Percentiles rank a stretch among this genome's conserved stretches.
These are phyloP conservation scores for Tamandua tetradactyla DNA, from an alignment of 2,797 vertebrate genomes.

Conservation along the genomic window DNA sequence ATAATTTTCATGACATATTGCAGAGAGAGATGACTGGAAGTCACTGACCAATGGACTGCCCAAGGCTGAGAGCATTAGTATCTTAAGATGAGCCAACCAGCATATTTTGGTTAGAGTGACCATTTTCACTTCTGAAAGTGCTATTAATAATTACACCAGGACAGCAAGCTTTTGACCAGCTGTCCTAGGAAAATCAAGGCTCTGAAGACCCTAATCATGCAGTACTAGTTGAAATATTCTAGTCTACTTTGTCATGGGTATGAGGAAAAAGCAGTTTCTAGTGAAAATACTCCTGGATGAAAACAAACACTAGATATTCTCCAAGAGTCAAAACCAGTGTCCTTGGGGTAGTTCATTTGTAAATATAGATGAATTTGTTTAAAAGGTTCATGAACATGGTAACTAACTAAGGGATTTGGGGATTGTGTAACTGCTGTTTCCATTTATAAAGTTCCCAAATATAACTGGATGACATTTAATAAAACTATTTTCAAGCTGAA, in stretches of 20 bases:
- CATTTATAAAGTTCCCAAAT: constrained; percentile 52
- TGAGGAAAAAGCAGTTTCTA: neutral
- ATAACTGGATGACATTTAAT: constrained; percentile 60
- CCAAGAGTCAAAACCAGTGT: neutral
- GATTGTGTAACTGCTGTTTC: constrained; percentile 46
- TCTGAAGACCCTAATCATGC: neutral
- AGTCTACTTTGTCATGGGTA: neutral
- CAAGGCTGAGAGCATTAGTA: neutral
- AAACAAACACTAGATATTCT: neutral
- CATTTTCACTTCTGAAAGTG: neutral
- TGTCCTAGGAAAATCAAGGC: neutral
- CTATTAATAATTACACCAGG: neutral
- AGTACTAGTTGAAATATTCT: neutral
- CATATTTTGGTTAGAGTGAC: neutral
- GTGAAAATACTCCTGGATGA: neutral
- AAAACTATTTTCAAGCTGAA: constrained; percentile 50
- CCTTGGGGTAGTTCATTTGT: neutral
- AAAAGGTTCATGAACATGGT: constrained; percentile 48
- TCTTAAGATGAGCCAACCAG: neutral
- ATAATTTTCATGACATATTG: neutral
- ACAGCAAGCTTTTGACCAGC: neutral
- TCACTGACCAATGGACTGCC: neutral
- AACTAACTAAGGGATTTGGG: constrained; percentile 5
- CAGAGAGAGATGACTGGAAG: neutral
- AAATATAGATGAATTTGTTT: constrained; percentile 53